Conservation (phyloP, 2,113 vertebrate species). For the Pycnonotus jocosus region DNA sequence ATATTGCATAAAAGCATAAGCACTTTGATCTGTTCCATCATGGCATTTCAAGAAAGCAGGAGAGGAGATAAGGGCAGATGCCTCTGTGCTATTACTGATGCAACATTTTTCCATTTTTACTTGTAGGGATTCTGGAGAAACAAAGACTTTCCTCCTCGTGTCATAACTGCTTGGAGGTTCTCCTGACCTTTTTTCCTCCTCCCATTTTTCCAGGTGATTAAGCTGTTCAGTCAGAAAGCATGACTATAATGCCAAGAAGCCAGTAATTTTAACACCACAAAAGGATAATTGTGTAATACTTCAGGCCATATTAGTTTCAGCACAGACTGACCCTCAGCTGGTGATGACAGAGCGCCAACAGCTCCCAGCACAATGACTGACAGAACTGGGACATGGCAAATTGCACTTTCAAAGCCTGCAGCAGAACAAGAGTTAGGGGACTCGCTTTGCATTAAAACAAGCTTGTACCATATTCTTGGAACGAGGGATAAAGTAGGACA, state of each 20-base stretch:
- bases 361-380: slow-evolving; percentile 33
- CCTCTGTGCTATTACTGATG: background rate
- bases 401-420: background rate
- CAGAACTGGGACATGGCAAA: slow-evolving; percentile 53
- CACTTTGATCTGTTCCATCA: background rate
- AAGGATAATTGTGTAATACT: background rate
- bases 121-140: background rate
- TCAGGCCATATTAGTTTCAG: background rate
- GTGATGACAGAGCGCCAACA: background rate
- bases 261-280: background rate
- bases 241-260: background rate
- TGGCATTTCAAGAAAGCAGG: background rate
- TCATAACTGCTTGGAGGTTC: background rate
- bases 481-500: background rate
- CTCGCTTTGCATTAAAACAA: background rate
- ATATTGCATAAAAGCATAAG: background rate
- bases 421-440: background rate
- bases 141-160: background rate
- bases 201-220: slow-evolving; percentile 24
- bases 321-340: background rate
- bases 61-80: background rate
- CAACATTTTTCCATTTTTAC: background rate
- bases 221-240: background rate
- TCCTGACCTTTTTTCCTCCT: background rate
- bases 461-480: background rate